Percentiles rank a stretch among this genome's conserved stretches.
phyloP scores from a whole-genome alignment of 2,113 vertebrate genomes.

The Scatophagus argus region DNA sequence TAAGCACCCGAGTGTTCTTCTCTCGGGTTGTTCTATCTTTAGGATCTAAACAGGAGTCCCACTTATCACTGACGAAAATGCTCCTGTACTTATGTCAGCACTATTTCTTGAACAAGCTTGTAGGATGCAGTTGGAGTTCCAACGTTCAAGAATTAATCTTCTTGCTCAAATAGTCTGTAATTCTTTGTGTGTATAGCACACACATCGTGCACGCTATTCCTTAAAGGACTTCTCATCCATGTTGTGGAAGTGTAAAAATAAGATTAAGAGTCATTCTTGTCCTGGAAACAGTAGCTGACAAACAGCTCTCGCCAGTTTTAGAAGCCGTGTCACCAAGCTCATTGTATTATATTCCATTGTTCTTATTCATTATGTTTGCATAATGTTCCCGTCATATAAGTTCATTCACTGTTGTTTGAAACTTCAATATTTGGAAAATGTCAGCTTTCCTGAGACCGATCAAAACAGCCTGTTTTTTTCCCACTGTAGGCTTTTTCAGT shows the following conservation, averaged over 20 bases:
- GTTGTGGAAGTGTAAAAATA: not conserved
- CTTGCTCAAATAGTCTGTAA: too few relatives aligned
- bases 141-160: not conserved
- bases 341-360: not conserved
- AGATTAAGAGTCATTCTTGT: not conserved
- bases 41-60: not conserved
- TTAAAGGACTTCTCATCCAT: not conserved
- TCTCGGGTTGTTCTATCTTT: not conserved
- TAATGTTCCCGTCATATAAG: not conserved
- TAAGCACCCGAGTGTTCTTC: not conserved
- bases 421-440: constrained; percentile 50
- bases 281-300: not conserved
- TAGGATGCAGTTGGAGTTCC: not conserved
- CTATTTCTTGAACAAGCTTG: not conserved
- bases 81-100: not conserved
- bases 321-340: not conserved
- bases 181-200: too few relatives aligned
- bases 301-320: not conserved
- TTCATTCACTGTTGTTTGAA: constrained; percentile 14
- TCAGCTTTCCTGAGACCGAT: constrained; percentile 38
- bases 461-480: constrained; percentile 20
- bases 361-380: not conserved
- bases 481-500: constrained; percentile 16
- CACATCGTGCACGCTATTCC: too few relatives aligned
- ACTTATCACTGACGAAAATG: not conserved